These are phyloP conservation scores for Atlantisia rogersi DNA, from an alignment of 2,113 vertebrate species.

Conservation along the genomic window DNA sequence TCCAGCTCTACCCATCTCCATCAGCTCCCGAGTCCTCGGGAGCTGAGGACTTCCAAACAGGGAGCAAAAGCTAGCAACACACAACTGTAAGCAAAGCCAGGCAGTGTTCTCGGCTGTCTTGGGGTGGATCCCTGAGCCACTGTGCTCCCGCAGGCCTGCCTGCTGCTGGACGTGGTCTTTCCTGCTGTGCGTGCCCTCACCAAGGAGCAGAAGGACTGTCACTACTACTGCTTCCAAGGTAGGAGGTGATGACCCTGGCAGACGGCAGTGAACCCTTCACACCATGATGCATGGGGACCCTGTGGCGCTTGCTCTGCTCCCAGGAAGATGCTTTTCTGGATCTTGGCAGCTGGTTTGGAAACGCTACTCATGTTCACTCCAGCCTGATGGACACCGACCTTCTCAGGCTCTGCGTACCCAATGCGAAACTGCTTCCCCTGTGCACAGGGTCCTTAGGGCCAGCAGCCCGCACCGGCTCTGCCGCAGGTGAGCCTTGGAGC, in stretches of 20 bases:
- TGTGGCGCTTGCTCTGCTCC: accelerated
- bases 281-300: accelerated
- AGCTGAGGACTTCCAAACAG: not conserved
- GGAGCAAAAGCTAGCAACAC: not conserved
- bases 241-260: not conserved
- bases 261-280: too few relatives aligned
- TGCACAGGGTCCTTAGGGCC: not conserved
- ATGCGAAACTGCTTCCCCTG: accelerated
- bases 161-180: slow-evolving; percentile 82
- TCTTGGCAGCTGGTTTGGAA: not conserved
- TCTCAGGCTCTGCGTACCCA: not conserved
- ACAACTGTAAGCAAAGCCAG: not conserved
- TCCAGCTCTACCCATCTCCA: not conserved
- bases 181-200: slow-evolving; percentile 75
- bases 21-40: not conserved
- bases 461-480: accelerated
- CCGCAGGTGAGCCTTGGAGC: accelerated
- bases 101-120: not conserved
- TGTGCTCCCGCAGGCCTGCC: slow-evolving; percentile 65
- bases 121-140: accelerated
- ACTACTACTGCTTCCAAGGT: slow-evolving; percentile 89
- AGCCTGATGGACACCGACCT: too few relatives aligned
- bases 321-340: not conserved
- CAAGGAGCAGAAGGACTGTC: slow-evolving; percentile 78
- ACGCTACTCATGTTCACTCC: not conserved